Base-by-base conservation (phyloP, 2,797 vertebrate species). In the Cryptoprocta ferox region DNA sequence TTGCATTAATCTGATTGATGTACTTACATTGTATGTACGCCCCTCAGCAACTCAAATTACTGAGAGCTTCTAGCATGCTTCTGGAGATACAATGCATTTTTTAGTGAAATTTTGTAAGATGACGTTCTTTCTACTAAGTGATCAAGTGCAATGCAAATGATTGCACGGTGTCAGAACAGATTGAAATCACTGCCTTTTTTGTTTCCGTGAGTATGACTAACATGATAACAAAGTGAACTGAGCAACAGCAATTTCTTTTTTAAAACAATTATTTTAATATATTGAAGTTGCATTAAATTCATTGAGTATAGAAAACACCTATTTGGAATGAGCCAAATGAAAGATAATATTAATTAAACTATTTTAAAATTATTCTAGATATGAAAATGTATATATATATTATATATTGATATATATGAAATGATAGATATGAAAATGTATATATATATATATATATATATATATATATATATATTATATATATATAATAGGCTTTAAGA, bases 81-180 rank as follows among this genome's bases (percentile, higher is more conserved):
- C 66, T 56, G 65, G n/a, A 75, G 66, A 50, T 14, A 79, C 42
- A 35, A 73, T 65, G 16, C 13, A 70, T 11, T 94, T 94, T 83
- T 76, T 45, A 70, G 48, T 84, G 48, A 83, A 45, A 89, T 87
- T 84, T 42, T 91, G 9, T 48, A 91, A 68, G 91, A 81, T 61
- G 39, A 63, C 1, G 12, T 0, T 94, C 26, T 93, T 71, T 91
- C 82, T 39, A 59, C 28, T 80, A 30, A 87, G 42, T 37, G 86
- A 89, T 79, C 42, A 73, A 87, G 32, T n/a, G 63, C 83, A 78
- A 93, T 87, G 19, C 19, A 97, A 96, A 88, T 83, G 75, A 82
- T 87, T 89, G 63, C 19, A 85, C 1, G 4, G 65, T 75, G 32
- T 93, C 75, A 91, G 82, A 59, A 85, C 13, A 80, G 32, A 63